These are phyloP conservation scores for Galaxias olidus DNA, from an alignment of 2,797 vertebrate genomes.

Conservation along the genomic window DNA sequence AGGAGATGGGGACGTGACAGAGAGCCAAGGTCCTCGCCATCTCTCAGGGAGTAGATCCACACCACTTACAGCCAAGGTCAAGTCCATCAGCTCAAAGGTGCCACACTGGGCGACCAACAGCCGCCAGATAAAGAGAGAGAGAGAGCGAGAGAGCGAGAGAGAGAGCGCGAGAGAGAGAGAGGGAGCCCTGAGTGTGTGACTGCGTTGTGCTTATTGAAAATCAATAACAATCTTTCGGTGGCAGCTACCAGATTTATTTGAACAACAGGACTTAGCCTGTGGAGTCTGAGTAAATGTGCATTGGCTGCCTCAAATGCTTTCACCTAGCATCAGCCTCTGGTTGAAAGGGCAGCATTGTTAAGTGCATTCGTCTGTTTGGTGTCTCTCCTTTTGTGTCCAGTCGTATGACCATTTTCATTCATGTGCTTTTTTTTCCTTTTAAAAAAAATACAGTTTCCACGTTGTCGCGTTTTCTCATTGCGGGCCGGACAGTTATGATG, in stretches of 20 bases:
- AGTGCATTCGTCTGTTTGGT: conserved; percentile 1
- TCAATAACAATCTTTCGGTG: conserved; percentile 73
- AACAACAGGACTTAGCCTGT: conserved; percentile 49
- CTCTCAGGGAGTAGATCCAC: conserved; percentile 33
- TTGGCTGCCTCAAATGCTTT: conserved; percentile 20
- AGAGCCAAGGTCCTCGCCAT: conserved; percentile 42
- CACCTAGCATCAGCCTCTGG: neutral
- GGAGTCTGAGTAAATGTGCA: conserved; percentile 42
- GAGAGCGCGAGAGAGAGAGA: conserved; percentile 23
- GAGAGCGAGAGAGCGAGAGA: conserved; percentile 30
- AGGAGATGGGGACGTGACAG: conserved; percentile 48
- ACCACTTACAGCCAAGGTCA: conserved; percentile 60
- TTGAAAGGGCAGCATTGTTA: conserved; percentile 27
- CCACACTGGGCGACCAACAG: conserved; percentile 54
- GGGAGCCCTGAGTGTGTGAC: conserved; percentile 44
- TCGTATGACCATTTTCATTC: too few species aligned
- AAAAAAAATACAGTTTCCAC: too few species aligned
- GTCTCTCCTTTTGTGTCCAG: neutral
- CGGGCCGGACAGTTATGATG: too few species aligned
- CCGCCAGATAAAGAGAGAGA: neutral
- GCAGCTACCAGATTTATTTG: conserved; percentile 54
- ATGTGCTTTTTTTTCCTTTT: too few species aligned
- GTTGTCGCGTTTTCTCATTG: too few species aligned
- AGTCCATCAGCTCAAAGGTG: conserved; percentile 49
- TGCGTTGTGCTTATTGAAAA: conserved; percentile 72